Base-by-base conservation (phyloP, 2,888 invertebrate genomes). In the Megamerina dolium region DNA sequence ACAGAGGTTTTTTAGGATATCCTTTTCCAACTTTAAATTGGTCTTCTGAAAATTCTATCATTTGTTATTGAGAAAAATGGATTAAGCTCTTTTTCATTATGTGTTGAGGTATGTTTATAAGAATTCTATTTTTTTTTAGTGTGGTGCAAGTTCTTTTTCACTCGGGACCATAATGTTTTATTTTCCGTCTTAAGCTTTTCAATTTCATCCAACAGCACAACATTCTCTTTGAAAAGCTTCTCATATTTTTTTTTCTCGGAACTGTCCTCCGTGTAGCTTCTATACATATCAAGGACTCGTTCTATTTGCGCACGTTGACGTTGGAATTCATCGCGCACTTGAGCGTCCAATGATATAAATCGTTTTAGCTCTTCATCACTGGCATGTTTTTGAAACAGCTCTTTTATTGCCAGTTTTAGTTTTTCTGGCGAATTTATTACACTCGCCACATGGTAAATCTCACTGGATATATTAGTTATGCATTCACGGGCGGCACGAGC, bases 231-330 rank as follows among this genome's bases (percentile, higher is more conserved):
- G 75, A 83, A 80, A 42, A 85, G 78, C 56, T 80, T 79, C 41
- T 78, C 59, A 32, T 58, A 60, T 27, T 61, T 68, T 14, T 51
- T 55, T 26, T 59, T 54, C 14, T 54, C 49, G 2, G 48, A 45
- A 29, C 60, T 59, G 17, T 58, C 56, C 13, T 58, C 56, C 14
- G 60, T 55, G 1, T 57, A 56, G 6, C 53, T 46, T 13, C 58
- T 59, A 20, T 60, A 58, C 2, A 59, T 50, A 3, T 56, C 59
- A 27, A 67, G 30, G 0, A 66, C 59, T 5, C 47, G 54, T 57
- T 92, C 92, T 21, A 93, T 75, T 63, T 90, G 87, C 50, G 85
- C 85, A 27, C 90, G 75, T 63, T 93, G 92, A 1, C 88, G 77
- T 52, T 84, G 75, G 59, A 88, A 85, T 67, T 87, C 87, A 17